Base-by-base conservation (phyloP, 2,888 invertebrate species). In the Drosophila emarginata region DNA sequence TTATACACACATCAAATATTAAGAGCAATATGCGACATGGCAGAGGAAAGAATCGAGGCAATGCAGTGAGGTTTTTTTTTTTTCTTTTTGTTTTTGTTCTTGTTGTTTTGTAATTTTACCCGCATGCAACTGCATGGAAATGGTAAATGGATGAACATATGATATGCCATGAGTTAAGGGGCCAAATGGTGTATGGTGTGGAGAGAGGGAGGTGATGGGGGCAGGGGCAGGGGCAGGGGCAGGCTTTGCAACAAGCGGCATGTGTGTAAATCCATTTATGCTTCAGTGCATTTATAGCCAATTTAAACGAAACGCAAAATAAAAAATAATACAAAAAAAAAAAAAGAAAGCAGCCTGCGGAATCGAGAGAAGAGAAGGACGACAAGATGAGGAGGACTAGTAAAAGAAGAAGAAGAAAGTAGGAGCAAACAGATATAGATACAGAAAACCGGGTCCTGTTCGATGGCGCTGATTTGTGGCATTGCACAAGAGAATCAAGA, bases 201-300 rank as follows among this genome's bases (percentile, higher is more conserved):
- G 23, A 23, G 23, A 23, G 23, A 23, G 26, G 26, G 6, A 26
- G 1, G 2, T 23, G 23, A 4, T 4, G 23, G 23, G 1, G 23
- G 23, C 2, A n/a, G n/a, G n/a, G n/a, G n/a, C n/a, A n/a, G n/a
- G n/a, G n/a, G n/a, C 23, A 4, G 23, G 2, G 21, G 45, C 45
- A 21, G 45, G 62, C 32, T n/a, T 37, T 50, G 80, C 81, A 84
- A 80, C 87, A 78, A 84, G 74, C 85, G 60, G 82, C 73, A 73
- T 85, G 83, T 79, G 82, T 81, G 88, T 85, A 85, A 83, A 87
- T 79, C 82, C 86, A 82, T 87, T 85, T 82, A 81, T 81, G 88
- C 88, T 68, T 72, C 86, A 81, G 72, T 64, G 82, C 88, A 82
- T 76, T 87, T 87, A 83, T 87, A 69, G 79, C 82, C 82, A 83